Evolutionary conservation across 2,113 vertebrate genomes (phyloP).

Genomic region (Diadophis punctatus): DNA sequence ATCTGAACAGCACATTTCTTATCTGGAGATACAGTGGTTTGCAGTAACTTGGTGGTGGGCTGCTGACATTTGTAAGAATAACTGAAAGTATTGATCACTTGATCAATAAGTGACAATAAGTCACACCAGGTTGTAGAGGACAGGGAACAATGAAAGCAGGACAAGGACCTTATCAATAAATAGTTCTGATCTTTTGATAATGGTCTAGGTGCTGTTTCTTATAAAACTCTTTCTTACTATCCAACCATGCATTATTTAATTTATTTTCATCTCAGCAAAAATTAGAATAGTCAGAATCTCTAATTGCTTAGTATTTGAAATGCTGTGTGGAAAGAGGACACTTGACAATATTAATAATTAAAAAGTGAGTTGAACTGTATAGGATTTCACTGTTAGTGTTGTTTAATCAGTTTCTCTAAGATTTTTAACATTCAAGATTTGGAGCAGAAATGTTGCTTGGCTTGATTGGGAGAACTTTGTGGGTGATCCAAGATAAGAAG

Average conservation of each 20-base stretch:
- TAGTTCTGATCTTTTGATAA: neutral
- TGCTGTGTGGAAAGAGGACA: neutral
- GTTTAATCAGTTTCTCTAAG: slow-evolving; percentile 19
- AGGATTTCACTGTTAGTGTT: neutral
- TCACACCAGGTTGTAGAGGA: neutral
- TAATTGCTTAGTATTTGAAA: neutral
- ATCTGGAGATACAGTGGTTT: neutral
- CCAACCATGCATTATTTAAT: neutral
- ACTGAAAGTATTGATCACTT: neutral
- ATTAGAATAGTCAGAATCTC: neutral
- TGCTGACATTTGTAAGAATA: neutral
- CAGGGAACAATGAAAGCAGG: neutral
- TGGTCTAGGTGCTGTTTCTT: neutral
- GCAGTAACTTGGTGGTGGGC: no score
- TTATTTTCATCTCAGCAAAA: neutral
- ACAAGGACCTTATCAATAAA: neutral
- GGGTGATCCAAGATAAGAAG: slow-evolving; percentile 14
- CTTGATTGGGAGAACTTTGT: slow-evolving; percentile 22
- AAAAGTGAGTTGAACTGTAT: neutral
- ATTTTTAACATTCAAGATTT: neutral
- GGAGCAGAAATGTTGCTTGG: slow-evolving; percentile 21
- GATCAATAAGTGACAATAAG: no score
- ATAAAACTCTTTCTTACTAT: neutral
- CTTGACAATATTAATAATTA: neutral
- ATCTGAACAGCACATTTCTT: neutral